Evolutionary conservation across 1,140 invertebrate genomes (phyloP), one percentile per base, ranked within the genome.

Genomic region (Macrobrachium nipponense): DNA sequence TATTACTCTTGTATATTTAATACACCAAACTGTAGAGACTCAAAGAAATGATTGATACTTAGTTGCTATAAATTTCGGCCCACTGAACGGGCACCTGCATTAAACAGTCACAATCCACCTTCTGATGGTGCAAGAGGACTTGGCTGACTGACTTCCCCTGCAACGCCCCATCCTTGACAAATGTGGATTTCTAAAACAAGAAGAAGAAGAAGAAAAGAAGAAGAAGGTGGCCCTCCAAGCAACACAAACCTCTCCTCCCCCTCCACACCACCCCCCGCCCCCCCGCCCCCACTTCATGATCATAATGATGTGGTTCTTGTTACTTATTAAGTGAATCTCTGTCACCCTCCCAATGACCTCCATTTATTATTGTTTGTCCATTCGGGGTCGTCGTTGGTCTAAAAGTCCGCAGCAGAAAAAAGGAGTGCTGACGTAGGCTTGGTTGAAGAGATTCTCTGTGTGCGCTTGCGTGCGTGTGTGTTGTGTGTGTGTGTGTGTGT

Each of bases 391-490:
- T 36, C 70, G n/a, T 43, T 36, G 51, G 51, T 51, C 51, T 10
- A 6, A 51, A 10, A 51, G 51, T 51, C 51, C 51, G 8, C 51
- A 51, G 51, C 51, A 51, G 27, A 36, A 66, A 44, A 62, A 70
- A 73, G 70, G 60, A 73, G 73, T 83, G 82, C 59, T 76, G 72
- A 44, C 73, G 73, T 83, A 64, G 75, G 82, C 59, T 70, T 43
- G 78, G 78, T 80, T 64, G 78, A 66, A 43, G 58, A 79, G 68
- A 70, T 70, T 43, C 23, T 51, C 1, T 51, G 12, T 6, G 51
- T 6, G 51, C 12, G 51, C 12, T 2, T 12, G 51, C 8, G 51
- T 51, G 51, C 8, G 51, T 51, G 51, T 51, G 20, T 66, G 61
- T 66, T n/a, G n/a, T n/a, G n/a, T n/a, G n/a, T n/a, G 51, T 12